Evolutionary conservation across 2,888 invertebrate species (phyloP).

Genomic region (Nymphalis c-album): DNA sequence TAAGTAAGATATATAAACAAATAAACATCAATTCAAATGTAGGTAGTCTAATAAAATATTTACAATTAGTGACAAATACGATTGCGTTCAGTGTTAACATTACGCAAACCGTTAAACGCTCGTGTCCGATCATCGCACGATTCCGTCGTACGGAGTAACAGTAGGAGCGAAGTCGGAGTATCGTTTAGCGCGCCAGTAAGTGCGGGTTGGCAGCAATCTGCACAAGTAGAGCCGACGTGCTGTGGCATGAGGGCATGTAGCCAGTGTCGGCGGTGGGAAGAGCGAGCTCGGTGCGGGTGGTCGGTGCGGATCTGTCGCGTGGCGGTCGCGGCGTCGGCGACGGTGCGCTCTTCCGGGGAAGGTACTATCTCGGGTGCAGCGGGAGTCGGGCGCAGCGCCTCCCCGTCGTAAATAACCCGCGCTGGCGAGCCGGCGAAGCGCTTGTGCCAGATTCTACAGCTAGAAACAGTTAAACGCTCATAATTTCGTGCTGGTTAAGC

Average conservation of each 20-base stretch:
- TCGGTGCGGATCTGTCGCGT: constrained; percentile 46
- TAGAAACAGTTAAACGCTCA: constrained; percentile 82
- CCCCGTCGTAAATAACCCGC: constrained; percentile 81
- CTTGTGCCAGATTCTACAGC: constrained; percentile 81
- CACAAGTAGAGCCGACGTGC: constrained; percentile 69
- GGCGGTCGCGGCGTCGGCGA: constrained; percentile 54
- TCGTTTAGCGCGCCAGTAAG: constrained; percentile 54
- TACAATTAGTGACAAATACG: too few species aligned
- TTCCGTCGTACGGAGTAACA: constrained; percentile 60
- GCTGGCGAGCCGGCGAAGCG: constrained; percentile 81
- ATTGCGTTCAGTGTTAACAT: not conserved
- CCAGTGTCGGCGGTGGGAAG: constrained; percentile 45
- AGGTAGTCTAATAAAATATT: too few species aligned
- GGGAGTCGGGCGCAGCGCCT: constrained; percentile 57
- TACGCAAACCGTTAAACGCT: not conserved
- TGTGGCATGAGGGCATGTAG: constrained; percentile 50
- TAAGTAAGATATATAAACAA: too few species aligned
- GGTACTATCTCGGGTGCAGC: constrained; percentile 77
- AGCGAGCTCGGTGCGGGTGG: constrained; percentile 43
- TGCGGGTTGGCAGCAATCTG: constrained; percentile 71
- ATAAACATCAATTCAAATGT: too few species aligned
- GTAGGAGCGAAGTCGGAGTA: constrained; percentile 69
- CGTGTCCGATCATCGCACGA: constrained; percentile 37
- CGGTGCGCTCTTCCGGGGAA: constrained; percentile 74
- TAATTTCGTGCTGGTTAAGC: constrained; percentile 82